Percentiles rank a stretch among this genome's conserved stretches.
These are phyloP conservation scores for Notechis scutatus DNA, from an alignment of 2,113 vertebrate species.

Conservation along the genomic window DNA sequence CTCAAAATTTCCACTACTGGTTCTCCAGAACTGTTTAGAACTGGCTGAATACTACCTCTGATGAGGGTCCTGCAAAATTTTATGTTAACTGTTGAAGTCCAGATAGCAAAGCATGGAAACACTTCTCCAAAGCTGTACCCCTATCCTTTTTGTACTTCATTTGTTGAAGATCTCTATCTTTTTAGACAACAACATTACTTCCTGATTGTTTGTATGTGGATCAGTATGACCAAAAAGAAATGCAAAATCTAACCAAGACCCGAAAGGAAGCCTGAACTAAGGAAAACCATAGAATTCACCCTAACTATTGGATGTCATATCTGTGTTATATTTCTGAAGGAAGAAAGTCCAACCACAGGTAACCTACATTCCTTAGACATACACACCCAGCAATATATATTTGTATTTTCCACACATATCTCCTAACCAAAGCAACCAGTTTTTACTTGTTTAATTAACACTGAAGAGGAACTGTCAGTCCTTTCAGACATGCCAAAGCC, in stretches of 20 bases:
- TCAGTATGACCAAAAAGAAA: constrained; percentile 3
- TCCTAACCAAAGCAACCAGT: constrained; percentile 61
- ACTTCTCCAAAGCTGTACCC: not conserved
- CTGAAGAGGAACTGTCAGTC: constrained; percentile 55
- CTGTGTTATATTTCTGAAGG: constrained; percentile 63
- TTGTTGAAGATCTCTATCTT: not conserved
- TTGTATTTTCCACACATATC: constrained; percentile 55
- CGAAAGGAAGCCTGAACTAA: not conserved
- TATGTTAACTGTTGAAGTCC: not conserved
- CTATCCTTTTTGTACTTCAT: not conserved
- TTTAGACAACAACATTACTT: not conserved
- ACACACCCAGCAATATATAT: constrained; percentile 52
- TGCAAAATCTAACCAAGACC: constrained; percentile 43
- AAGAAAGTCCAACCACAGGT: constrained; percentile 57
- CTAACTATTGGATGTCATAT: constrained; percentile 58
- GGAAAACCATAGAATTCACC: constrained; percentile 48
- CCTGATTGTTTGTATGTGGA: constrained; percentile 10
- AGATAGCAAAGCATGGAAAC: not conserved
- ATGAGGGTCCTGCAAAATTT: not conserved
- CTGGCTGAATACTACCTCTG: no score
- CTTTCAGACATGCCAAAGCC: constrained; percentile 55
- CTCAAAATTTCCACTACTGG: no score
- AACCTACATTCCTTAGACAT: constrained; percentile 62
- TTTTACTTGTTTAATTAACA: constrained; percentile 65
- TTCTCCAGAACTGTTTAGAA: no score